These are phyloP conservation scores for Metopia argyrocephala DNA, from an alignment of 2,888 invertebrate genomes.

Conservation along the genomic window DNA sequence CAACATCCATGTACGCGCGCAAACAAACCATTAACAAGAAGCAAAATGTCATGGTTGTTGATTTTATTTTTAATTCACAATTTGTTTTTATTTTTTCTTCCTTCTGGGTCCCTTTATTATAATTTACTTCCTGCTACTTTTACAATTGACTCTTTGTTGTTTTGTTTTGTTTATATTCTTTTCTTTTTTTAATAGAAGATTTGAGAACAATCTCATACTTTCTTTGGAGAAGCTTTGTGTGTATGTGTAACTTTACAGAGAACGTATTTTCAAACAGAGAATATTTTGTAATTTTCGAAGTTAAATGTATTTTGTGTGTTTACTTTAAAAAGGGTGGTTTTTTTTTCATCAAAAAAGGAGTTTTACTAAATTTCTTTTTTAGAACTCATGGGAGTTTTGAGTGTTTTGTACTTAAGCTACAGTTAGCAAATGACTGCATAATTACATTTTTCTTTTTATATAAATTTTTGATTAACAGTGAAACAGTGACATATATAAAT, in stretches of 20 bases:
- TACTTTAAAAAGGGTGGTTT: constrained; percentile 27
- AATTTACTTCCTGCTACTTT: constrained; percentile 60
- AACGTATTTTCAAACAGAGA: neutral
- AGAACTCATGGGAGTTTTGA: constrained; percentile 4
- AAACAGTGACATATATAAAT: no score
- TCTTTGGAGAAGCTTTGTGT: neutral
- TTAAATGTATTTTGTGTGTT: constrained; percentile 24
- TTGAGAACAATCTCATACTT: constrained; percentile 1
- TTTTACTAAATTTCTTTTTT: neutral
- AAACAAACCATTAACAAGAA: neutral
- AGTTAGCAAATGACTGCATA: neutral
- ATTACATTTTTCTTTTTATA: neutral
- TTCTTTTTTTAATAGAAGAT: no score
- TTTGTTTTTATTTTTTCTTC: constrained; percentile 17
- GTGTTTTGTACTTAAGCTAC: neutral
- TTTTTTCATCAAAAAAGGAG: neutral
- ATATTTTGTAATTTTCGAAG: constrained; percentile 18
- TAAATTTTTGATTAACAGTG: no score
- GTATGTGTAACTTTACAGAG: neutral
- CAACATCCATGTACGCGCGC: neutral
- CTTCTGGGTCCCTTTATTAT: constrained; percentile 9
- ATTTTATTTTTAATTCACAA: constrained; percentile 3
- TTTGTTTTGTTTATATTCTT: constrained; percentile 28
- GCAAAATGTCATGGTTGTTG: constrained; percentile 33
- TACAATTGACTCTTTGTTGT: neutral